A percentile compares a stretch with the other conserved stretches of the same genome.
phyloP scores from a whole-genome alignment of 2,888 invertebrate genomes.

The Itoplectis maculator region DNA sequence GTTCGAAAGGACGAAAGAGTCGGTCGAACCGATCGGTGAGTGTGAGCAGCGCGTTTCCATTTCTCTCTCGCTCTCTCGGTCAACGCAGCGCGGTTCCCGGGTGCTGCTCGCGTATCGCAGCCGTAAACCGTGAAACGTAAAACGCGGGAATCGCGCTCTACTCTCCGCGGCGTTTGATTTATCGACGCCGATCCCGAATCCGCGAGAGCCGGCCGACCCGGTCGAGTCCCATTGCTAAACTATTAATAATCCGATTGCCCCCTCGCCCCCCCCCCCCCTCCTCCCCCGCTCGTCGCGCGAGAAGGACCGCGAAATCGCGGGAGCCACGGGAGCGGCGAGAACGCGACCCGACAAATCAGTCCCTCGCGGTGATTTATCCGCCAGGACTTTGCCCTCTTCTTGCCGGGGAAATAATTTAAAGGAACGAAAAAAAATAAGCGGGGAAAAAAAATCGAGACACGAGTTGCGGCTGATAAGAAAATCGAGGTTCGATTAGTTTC shows the following conservation, averaged over 20 bases:
- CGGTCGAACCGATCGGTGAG: background rate
- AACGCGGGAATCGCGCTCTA: conserved; percentile 51
- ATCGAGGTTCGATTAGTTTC: conserved; percentile 16
- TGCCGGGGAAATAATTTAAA: background rate
- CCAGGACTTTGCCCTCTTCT: conserved; percentile 17
- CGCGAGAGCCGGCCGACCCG: conserved; percentile 23
- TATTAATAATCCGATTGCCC: conserved; percentile 71
- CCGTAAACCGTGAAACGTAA: conserved; percentile 65
- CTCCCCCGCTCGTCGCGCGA: conserved; percentile 43
- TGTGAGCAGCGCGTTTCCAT: conserved; percentile 3
- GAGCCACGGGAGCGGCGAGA: conserved; percentile 17
- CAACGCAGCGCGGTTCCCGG: background rate
- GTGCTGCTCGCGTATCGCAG: conserved; percentile 14
- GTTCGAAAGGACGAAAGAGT: conserved; percentile 6
- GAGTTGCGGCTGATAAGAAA: conserved; percentile 34
- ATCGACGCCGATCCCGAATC: conserved; percentile 54
- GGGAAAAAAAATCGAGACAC: background rate
- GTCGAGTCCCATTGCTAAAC: conserved; percentile 64
- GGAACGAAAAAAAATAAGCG: background rate
- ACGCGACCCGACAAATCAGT: conserved; percentile 59
- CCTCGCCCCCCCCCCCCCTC: no score
- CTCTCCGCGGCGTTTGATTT: conserved; percentile 67
- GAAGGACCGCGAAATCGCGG: conserved; percentile 30
- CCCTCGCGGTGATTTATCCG: conserved; percentile 55
- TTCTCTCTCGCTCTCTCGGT: conserved; percentile 8